Conservation (phyloP, 2,113 vertebrate genomes). For the Indri indri region DNA sequence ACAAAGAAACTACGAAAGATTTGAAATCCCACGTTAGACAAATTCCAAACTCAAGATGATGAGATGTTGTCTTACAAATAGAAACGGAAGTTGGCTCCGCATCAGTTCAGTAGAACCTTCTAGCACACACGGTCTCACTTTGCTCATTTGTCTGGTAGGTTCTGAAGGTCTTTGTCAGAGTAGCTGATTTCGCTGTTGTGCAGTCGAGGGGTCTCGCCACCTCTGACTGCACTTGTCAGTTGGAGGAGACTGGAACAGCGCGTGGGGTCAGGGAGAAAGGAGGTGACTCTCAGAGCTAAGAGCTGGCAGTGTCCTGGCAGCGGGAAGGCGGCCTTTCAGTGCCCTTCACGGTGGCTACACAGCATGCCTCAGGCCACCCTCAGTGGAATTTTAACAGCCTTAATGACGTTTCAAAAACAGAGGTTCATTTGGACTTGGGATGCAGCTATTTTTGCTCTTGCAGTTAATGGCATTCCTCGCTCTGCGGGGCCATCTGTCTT, state of each 20-base stretch:
- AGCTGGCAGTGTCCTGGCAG: not conserved
- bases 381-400: not conserved
- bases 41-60: not conserved
- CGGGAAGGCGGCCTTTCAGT: accelerated
- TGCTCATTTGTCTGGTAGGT: too few species aligned
- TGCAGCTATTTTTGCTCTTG: not conserved
- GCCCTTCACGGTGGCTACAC: not conserved
- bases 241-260: not conserved
- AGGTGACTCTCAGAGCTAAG: not conserved
- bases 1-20: not conserved
- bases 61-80: not conserved
- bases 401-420: not conserved
- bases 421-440: not conserved
- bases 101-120: accelerated
- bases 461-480: not conserved
- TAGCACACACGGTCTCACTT: accelerated
- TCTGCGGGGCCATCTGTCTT: not conserved
- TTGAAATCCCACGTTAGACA: not conserved
- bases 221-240: not conserved
- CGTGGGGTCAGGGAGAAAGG: not conserved
- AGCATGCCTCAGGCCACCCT: not conserved
- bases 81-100: accelerated
- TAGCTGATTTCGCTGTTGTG: not conserved
- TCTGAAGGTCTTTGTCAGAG: not conserved
- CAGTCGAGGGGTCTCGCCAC: not conserved